A percentile compares a stretch with the other conserved stretches of the same genome.
phyloP scores from a whole-genome alignment of 2,113 vertebrate genomes.

The Eretmochelys imbricata region DNA sequence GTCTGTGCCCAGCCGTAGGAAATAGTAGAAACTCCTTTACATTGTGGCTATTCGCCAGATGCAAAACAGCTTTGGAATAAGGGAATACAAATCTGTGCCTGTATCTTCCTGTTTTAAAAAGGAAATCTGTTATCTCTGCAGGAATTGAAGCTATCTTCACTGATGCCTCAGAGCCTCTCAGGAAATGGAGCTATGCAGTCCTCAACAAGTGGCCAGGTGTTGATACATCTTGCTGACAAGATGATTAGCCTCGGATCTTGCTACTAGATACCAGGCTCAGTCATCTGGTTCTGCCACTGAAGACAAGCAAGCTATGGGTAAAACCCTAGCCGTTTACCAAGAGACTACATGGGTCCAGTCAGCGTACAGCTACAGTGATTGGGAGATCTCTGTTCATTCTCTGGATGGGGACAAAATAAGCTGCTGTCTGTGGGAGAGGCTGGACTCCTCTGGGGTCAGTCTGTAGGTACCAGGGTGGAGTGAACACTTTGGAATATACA shows the following conservation, averaged over 20 bases:
- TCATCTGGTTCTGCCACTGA: conserved; percentile 35
- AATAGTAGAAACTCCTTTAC: background rate
- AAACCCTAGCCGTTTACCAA: conserved; percentile 30
- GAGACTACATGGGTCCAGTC: background rate
- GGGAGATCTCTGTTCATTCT: conserved; percentile 49
- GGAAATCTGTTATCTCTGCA: conserved; percentile 40
- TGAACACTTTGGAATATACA: conserved; percentile 45
- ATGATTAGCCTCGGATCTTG: conserved; percentile 28
- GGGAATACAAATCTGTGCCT: background rate
- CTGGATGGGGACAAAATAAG: conserved; percentile 44
- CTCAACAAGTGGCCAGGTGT: conserved; percentile 52
- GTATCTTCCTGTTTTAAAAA: conserved; percentile 16
- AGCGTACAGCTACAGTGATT: conserved; percentile 4
- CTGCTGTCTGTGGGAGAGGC: conserved; percentile 54
- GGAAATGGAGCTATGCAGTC: conserved; percentile 33
- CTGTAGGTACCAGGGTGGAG: conserved; percentile 53
- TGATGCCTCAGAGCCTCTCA: background rate
- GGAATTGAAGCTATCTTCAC: conserved; percentile 37
- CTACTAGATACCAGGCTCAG: conserved; percentile 29
- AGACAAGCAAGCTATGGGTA: conserved; percentile 12
- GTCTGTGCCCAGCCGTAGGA: background rate
- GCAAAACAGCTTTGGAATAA: conserved; percentile 43
- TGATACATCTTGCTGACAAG: conserved; percentile 58
- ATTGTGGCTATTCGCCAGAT: conserved; percentile 28
- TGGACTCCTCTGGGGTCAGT: conserved; percentile 43